These are phyloP conservation scores for Laupala kohalensis DNA, from an alignment of 1,140 invertebrate genomes.

Conservation along the genomic window DNA sequence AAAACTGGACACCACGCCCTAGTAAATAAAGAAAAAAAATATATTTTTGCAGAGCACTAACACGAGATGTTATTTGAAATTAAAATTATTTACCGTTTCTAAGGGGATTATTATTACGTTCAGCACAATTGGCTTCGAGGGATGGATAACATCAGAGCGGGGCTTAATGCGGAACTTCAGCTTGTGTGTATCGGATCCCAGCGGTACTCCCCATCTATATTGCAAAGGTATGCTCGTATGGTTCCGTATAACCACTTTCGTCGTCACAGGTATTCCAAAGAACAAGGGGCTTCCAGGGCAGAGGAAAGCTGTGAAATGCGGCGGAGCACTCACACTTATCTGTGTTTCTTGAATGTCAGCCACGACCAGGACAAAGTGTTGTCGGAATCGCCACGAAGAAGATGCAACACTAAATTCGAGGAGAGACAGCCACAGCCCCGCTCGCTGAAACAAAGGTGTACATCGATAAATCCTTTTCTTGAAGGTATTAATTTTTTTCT, in stretches of 20 bases:
- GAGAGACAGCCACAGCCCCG: background rate
- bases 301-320: background rate
- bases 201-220: background rate
- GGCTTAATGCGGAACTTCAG: background rate
- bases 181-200: background rate
- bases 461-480: too few relatives aligned
- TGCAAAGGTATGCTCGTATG: background rate
- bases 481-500: too few relatives aligned
- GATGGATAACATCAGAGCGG: background rate
- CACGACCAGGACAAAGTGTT: background rate
- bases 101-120: background rate
- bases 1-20: background rate
- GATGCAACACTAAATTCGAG: background rate
- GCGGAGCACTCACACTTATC: background rate
- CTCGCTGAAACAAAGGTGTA: background rate
- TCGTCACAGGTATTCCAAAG: background rate
- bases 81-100: background rate
- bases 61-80: too few relatives aligned
- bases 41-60: too few relatives aligned
- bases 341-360: background rate
- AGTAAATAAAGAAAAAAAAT: background rate
- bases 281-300: background rate
- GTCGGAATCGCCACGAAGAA: background rate
- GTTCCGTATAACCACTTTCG: background rate
- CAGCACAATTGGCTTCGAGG: background rate